Conservation (phyloP, 1,140 invertebrate genomes). For the Lepidurus packardi region DNA sequence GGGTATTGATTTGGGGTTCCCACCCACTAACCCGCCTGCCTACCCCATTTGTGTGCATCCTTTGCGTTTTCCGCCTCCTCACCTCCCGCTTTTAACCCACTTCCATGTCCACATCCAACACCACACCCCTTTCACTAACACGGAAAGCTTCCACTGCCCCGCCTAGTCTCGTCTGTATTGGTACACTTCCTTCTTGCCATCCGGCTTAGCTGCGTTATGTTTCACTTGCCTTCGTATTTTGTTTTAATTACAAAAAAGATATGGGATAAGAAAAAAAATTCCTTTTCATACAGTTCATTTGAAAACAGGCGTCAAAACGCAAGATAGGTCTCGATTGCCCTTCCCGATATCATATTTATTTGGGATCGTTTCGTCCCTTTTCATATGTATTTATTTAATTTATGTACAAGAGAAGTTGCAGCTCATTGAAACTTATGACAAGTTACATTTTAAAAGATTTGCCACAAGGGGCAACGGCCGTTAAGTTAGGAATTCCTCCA, state of each 20-base stretch:
- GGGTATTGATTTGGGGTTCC: neutral
- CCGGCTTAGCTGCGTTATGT: neutral
- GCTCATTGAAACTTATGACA: too few relatives aligned
- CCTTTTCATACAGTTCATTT: neutral
- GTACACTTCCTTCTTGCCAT: neutral
- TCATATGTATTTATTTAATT: too few relatives aligned
- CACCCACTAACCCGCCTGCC: neutral
- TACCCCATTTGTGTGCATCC: slow-evolving; percentile 1
- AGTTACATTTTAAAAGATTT: too few relatives aligned
- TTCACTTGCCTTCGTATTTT: neutral
- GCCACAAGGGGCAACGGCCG: too few relatives aligned
- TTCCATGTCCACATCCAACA: slow-evolving; percentile 14
- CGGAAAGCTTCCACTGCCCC: neutral
- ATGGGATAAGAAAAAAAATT: neutral
- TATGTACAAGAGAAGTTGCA: too few relatives aligned
- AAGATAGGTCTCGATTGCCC: too few relatives aligned
- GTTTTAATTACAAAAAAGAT: neutral
- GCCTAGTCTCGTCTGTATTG: neutral
- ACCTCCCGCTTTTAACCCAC: slow-evolving; percentile 17
- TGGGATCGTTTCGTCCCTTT: too few relatives aligned
- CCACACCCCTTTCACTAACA: slow-evolving; percentile 1
- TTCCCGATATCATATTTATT: too few relatives aligned
- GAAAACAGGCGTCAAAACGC: too few relatives aligned
- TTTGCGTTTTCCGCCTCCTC: neutral
- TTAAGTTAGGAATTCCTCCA: too few relatives aligned